Evolutionary conservation across 2,888 invertebrate species (phyloP).

Genomic region (Cephonodes hylas): DNA sequence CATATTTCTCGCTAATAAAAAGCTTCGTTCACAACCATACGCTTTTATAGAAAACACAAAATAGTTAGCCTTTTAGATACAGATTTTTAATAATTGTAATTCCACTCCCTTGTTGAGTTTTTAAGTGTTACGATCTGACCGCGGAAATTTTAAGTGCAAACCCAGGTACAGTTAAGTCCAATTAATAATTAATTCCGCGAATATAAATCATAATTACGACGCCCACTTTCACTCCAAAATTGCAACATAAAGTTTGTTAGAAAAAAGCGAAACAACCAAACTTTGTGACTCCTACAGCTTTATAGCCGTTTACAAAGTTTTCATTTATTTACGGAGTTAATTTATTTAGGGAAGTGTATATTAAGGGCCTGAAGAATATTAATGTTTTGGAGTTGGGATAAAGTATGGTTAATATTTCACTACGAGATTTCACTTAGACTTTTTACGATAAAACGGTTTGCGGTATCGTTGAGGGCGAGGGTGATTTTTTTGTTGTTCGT

Average conservation of each 20-base stretch:
- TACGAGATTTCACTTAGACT: slow-evolving; percentile 10
- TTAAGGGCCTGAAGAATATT: slow-evolving; percentile 47
- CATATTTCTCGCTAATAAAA: too few relatives aligned
- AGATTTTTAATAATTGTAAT: too few relatives aligned
- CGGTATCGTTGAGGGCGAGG: not conserved
- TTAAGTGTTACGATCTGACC: not conserved
- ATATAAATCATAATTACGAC: slow-evolving; percentile 10
- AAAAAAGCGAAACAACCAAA: slow-evolving; percentile 43
- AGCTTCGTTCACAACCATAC: too few relatives aligned
- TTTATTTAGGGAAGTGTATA: slow-evolving; percentile 55
- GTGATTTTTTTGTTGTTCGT: slow-evolving; percentile 7
- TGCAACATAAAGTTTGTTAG: slow-evolving; percentile 43
- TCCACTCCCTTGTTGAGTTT: too few relatives aligned
- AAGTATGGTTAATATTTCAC: slow-evolving; percentile 31
- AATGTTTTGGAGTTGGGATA: slow-evolving; percentile 46
- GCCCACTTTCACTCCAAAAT: slow-evolving; percentile 27
- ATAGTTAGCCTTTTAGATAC: too few relatives aligned
- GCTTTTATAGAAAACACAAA: too few relatives aligned
- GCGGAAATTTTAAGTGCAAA: not conserved
- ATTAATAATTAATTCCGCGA: slow-evolving; percentile 3
- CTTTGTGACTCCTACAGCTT: slow-evolving; percentile 31
- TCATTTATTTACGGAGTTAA: slow-evolving; percentile 56
- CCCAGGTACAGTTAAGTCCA: not conserved
- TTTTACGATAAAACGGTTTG: slow-evolving; percentile 3
- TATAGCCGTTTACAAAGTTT: slow-evolving; percentile 49